A percentile compares a stretch with the other conserved stretches of the same genome.
Conservation (phyloP, 2,888 invertebrate genomes). For the Diarsia brunnea region DNA sequence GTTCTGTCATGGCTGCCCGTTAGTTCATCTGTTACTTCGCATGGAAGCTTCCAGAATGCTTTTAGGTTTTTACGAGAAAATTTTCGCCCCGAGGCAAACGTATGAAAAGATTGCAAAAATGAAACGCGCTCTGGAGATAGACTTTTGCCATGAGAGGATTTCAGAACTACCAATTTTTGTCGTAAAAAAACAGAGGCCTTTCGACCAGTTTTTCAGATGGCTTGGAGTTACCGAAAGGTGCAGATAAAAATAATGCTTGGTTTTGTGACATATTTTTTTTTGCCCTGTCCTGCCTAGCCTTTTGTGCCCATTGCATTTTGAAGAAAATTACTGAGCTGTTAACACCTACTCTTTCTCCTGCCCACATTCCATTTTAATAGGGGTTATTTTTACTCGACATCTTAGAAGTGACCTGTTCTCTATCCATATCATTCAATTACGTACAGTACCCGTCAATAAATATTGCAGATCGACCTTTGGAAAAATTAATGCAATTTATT, state of each 20-base stretch:
- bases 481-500: no score
- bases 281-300: not conserved
- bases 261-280: not conserved
- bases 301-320: not conserved
- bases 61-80: conserved; percentile 53
- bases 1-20: conserved; percentile 49
- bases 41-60: conserved; percentile 49
- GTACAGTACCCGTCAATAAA: no score
- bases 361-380: no score
- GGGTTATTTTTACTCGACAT: no score
- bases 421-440: no score
- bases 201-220: not conserved
- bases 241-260: not conserved
- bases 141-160: conserved; percentile 23
- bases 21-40: conserved; percentile 55
- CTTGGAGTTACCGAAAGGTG: not conserved
- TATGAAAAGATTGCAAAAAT: conserved; percentile 42
- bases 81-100: conserved; percentile 39
- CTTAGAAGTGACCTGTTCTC: no score
- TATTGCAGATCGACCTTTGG: no score
- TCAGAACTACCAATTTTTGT: conserved; percentile 13
- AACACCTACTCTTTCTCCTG: no score
- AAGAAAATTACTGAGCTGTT: not conserved
- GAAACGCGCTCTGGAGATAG: conserved; percentile 19
- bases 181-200: not conserved